Percentiles rank a stretch among this genome's conserved stretches.
Conservation (phyloP, 2,797 vertebrate genomes). For the Sebastiscus albofasciatus region DNA sequence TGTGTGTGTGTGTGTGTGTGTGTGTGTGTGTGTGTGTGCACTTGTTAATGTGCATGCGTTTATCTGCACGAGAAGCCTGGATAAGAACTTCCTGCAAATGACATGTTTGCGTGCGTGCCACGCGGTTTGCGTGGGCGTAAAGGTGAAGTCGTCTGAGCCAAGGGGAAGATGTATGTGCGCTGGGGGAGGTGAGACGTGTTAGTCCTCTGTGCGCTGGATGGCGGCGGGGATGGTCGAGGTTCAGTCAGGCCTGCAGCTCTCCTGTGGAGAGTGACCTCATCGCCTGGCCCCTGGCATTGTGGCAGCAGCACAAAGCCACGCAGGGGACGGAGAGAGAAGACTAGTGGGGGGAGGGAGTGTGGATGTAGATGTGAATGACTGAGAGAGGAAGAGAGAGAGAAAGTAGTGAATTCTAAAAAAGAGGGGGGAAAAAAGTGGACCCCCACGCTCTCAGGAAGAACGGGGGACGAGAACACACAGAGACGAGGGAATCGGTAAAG, state of each 20-base stretch:
- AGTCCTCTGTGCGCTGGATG: constrained; percentile 22
- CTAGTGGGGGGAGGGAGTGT: constrained; percentile 69
- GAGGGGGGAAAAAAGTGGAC: constrained; percentile 39
- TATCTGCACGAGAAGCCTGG: constrained; percentile 1
- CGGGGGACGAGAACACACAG: constrained; percentile 56
- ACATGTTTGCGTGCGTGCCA: background rate
- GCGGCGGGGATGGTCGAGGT: constrained; percentile 64
- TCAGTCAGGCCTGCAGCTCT: constrained; percentile 80
- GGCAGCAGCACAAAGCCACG: constrained; percentile 77
- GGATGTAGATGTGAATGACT: constrained; percentile 61
- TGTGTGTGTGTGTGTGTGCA: constrained; percentile 13
- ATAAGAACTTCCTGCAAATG: constrained; percentile 22
- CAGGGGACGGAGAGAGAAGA: constrained; percentile 64
- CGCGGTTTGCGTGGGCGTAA: constrained; percentile 16
- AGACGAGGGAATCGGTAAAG: constrained; percentile 17
- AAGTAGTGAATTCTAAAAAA: constrained; percentile 41
- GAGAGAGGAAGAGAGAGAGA: constrained; percentile 40
- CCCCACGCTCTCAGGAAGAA: constrained; percentile 60
- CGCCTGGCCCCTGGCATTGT: constrained; percentile 79
- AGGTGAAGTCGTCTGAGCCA: constrained; percentile 34
- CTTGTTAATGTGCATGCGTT: constrained; percentile 7
- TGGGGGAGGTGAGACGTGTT: constrained; percentile 54
- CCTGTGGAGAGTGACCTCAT: constrained; percentile 83
- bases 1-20: background rate
- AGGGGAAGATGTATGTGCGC: constrained; percentile 25